phyloP scores from a whole-genome alignment of 2,113 vertebrate species.

The Rattus norvegicus region DNA sequence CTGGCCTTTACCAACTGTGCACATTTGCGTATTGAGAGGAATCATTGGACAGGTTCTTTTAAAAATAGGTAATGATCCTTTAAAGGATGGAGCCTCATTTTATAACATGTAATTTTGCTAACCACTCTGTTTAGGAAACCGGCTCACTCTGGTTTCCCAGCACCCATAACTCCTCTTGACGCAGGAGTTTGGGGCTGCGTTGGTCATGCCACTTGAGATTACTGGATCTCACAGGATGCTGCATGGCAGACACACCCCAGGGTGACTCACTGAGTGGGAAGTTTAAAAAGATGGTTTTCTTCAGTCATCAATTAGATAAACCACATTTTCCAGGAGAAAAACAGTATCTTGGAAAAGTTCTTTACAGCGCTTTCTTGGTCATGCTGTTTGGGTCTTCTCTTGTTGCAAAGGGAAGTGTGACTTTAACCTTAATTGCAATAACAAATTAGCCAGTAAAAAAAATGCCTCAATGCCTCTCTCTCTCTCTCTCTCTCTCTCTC shows the following conservation, averaged over 20 bases:
- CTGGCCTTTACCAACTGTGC: constrained; percentile 26
- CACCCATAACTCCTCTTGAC: constrained; percentile 73
- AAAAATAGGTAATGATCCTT: constrained; percentile 77
- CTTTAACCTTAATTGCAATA: constrained; percentile 76
- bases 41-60: constrained; percentile 77
- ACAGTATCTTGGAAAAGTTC: constrained; percentile 83
- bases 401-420: constrained; percentile 70
- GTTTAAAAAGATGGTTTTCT: constrained; percentile 87
- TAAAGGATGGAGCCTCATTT: constrained; percentile 68
- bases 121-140: constrained; percentile 78
- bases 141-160: constrained; percentile 81
- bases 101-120: constrained; percentile 80
- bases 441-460: constrained; percentile 78
- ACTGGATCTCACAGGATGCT: constrained; percentile 87
- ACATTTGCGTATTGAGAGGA: constrained; percentile 38
- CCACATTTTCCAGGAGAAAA: constrained; percentile 90
- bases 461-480: constrained; percentile 35
- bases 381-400: constrained; percentile 64
- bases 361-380: constrained; percentile 71
- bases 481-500: constrained; percentile 19
- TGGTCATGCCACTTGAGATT: constrained; percentile 85
- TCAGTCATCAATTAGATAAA: constrained; percentile 88
- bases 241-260: constrained; percentile 85
- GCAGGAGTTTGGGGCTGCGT: constrained; percentile 76
- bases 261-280: constrained; percentile 88